These are phyloP conservation scores for Clarias platycephalus DNA, from an alignment of 2,797 vertebrate species.

Conservation along the genomic window DNA sequence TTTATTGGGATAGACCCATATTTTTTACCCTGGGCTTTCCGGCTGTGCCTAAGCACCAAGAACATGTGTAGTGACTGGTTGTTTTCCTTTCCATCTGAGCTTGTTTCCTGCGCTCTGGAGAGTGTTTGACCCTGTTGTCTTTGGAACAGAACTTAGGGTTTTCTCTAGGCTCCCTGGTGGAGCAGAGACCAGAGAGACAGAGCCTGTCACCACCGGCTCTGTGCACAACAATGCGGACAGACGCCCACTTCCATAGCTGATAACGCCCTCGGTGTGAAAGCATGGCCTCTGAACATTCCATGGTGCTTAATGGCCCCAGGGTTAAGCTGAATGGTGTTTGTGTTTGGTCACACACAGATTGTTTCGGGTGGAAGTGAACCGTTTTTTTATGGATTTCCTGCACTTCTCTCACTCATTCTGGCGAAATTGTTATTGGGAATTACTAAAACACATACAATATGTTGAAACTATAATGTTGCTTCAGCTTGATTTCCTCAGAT, in stretches of 20 bases:
- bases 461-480: background rate
- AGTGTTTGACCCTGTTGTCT: constrained; percentile 60
- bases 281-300: constrained; percentile 66
- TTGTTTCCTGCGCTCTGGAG: constrained; percentile 64
- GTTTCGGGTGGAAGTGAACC: constrained; percentile 57
- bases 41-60: constrained; percentile 39
- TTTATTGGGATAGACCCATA: background rate
- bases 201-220: constrained; percentile 52
- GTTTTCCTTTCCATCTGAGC: constrained; percentile 66
- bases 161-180: constrained; percentile 48
- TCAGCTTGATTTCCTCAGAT: background rate
- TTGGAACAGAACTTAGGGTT: constrained; percentile 60
- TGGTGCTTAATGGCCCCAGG: constrained; percentile 63
- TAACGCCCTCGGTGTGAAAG: constrained; percentile 66
- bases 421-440: background rate
- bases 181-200: constrained; percentile 31
- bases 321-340: constrained; percentile 64
- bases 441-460: background rate
- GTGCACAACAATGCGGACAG: constrained; percentile 66
- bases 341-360: constrained; percentile 60
- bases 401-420: constrained; percentile 29
- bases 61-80: constrained; percentile 46
- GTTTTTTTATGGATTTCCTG: constrained; percentile 62
- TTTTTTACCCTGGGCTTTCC: background rate
- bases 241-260: constrained; percentile 73